These are phyloP conservation scores for Morelia viridis DNA, from an alignment of 2,797 vertebrate genomes.

Conservation along the genomic window DNA sequence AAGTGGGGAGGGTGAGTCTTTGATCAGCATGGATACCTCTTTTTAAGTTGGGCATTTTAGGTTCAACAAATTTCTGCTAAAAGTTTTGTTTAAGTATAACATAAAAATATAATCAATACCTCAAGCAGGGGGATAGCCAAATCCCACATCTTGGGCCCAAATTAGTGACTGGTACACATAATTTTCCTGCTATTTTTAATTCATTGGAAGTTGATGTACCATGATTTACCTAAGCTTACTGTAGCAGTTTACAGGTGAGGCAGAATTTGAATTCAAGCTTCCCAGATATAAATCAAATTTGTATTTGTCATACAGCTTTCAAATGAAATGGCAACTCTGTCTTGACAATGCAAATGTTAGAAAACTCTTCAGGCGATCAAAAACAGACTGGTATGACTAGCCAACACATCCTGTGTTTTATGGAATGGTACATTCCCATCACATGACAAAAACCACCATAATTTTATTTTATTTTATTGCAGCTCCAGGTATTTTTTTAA, in stretches of 20 bases:
- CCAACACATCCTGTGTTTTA: background rate
- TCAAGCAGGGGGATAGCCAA: background rate
- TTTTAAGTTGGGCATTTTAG: background rate
- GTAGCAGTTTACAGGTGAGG: background rate
- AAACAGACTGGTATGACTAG: background rate
- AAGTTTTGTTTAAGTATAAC: background rate
- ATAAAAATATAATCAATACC: background rate
- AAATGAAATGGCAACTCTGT: background rate
- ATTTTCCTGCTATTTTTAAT: background rate
- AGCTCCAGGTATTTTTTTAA: background rate
- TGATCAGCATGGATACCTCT: background rate
- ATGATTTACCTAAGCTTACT: background rate
- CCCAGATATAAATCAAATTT: background rate
- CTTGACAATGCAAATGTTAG: background rate
- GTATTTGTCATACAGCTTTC: background rate
- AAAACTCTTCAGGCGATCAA: background rate
- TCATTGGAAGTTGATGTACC: background rate
- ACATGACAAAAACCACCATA: background rate
- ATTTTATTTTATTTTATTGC: background rate
- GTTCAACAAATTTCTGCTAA: background rate
- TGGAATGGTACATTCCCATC: background rate
- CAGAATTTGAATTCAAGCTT: background rate
- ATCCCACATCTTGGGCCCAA: background rate
- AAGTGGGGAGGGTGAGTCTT: background rate
- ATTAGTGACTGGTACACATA: background rate